Evolutionary conservation across 2,888 invertebrate species (phyloP), one percentile per base, ranked within the genome.

Genomic region (Andrena trimmerana): DNA sequence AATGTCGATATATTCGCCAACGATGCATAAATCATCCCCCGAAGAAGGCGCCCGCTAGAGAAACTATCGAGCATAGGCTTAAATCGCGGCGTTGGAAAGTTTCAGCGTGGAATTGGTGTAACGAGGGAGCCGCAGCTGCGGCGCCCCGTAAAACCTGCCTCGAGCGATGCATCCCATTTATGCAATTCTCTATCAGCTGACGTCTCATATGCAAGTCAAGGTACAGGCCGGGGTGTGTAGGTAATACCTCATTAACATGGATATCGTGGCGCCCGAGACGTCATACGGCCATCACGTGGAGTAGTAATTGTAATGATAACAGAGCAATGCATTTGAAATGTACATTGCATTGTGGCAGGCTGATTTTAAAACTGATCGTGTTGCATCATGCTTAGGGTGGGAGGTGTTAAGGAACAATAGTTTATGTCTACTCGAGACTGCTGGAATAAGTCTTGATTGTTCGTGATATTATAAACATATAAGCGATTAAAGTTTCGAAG

Each of bases 1-100:
- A 73, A 81, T 74, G 84, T 75, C 84, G 84, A 78, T 76, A 76
- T 81, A 77, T 71, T 73, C 67, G 78, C 63, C 50, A 50, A 60
- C 65, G 83, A 66, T 62, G 81, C 78, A 78, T 78, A 81, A 84
- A 81, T 81, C 85, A 78, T 81, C 29, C 20, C 16, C 7, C 24
- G 71, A 71, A 74, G 83, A 73, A 76, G 75, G 36, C n/a, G 48
- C 33, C 29, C 70, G 48, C n/a, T 13, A 16, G 27, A 24, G 52
- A 71, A 82, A 78, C 63, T 78, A 78, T 71, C 63, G 33, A 16
- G 42, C 29, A n/a, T 31, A 70, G 48, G 78, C 42, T 72, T 81
- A 69, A 78, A 70, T 62, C 54, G 50, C 24, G 24, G 5, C 29
- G 66, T 60, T 24, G 16, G 62, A 78, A 78, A 78, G 60, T 77